A percentile compares a stretch with the other conserved stretches of the same genome.
Conservation (phyloP, 2,888 invertebrate species). For the Cantharis rustica region DNA sequence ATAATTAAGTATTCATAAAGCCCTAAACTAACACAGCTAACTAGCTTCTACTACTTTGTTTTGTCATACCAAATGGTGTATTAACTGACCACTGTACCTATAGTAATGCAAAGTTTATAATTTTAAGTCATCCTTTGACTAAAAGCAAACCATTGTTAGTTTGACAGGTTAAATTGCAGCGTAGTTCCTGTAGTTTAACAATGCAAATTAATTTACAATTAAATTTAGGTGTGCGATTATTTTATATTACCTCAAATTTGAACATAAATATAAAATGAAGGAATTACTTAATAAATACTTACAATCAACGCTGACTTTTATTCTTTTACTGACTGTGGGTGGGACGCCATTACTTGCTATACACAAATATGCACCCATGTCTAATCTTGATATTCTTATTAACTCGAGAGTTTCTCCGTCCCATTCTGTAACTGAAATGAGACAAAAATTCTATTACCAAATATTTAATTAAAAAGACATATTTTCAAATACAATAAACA, state of each 20-base stretch:
- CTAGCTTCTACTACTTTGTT: slow-evolving; percentile 35
- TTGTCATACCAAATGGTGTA: slow-evolving; percentile 46
- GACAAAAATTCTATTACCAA: background rate
- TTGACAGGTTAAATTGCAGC: slow-evolving; percentile 51
- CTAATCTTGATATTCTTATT: slow-evolving; percentile 81
- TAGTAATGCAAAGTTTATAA: slow-evolving; percentile 49
- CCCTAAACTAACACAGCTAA: slow-evolving; percentile 37
- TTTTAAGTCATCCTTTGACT: slow-evolving; percentile 44
- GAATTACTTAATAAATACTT: slow-evolving; percentile 59
- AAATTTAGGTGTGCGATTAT: background rate
- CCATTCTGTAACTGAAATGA: slow-evolving; percentile 74
- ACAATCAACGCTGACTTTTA: slow-evolving; percentile 94
- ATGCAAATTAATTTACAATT: background rate
- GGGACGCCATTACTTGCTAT: slow-evolving; percentile 90
- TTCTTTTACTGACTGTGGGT: slow-evolving; percentile 87
- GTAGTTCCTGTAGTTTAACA: slow-evolving; percentile 49
- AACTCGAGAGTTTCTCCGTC: slow-evolving; percentile 84
- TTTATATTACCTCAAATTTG: background rate
- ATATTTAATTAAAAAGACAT: background rate
- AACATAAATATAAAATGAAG: background rate
- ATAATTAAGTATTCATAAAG: slow-evolving; percentile 45
- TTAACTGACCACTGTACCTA: slow-evolving; percentile 51
- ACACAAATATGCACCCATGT: slow-evolving; percentile 92
- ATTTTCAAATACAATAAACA: background rate
- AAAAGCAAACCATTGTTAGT: slow-evolving; percentile 49